phyloP scores from a whole-genome alignment of 1,140 invertebrate genomes.

The Lamellibrachia luymesi region DNA sequence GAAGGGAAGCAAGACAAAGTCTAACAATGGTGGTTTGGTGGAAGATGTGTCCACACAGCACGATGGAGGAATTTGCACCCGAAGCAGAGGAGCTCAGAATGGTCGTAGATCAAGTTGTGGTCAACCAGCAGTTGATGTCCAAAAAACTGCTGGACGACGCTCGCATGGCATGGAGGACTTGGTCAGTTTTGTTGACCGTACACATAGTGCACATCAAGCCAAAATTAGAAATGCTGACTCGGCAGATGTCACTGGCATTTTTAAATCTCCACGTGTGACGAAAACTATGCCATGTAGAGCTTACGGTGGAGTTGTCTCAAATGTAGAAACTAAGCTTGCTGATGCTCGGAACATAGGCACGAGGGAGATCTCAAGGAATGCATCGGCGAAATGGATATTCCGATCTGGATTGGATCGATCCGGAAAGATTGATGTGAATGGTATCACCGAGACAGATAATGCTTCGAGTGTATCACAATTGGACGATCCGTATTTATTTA shows the following conservation, averaged over 20 bases:
- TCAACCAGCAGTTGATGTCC: not conserved
- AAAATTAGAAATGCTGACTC: not conserved
- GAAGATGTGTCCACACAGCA: not conserved
- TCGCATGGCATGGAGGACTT: too few relatives aligned
- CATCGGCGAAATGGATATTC: not conserved
- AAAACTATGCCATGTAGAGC: not conserved
- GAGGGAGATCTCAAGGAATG: not conserved
- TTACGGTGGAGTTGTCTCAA: not conserved
- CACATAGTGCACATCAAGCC: not conserved
- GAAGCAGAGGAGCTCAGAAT: not conserved
- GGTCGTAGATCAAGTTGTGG: not conserved
- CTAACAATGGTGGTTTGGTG: not conserved
- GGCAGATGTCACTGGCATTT: not conserved
- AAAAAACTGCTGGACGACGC: not conserved
- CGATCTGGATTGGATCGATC: not conserved
- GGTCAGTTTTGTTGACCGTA: too few relatives aligned
- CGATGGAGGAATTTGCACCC: not conserved
- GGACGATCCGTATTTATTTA: not conserved
- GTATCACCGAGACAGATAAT: not conserved
- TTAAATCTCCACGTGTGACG: not conserved
- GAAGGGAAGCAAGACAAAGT: not conserved
- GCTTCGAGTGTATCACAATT: not conserved
- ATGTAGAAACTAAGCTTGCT: not conserved
- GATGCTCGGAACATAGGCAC: not conserved
- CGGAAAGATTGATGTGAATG: not conserved